Conservation (phyloP, 2,888 invertebrate species). For the Esperia sulphurella region DNA sequence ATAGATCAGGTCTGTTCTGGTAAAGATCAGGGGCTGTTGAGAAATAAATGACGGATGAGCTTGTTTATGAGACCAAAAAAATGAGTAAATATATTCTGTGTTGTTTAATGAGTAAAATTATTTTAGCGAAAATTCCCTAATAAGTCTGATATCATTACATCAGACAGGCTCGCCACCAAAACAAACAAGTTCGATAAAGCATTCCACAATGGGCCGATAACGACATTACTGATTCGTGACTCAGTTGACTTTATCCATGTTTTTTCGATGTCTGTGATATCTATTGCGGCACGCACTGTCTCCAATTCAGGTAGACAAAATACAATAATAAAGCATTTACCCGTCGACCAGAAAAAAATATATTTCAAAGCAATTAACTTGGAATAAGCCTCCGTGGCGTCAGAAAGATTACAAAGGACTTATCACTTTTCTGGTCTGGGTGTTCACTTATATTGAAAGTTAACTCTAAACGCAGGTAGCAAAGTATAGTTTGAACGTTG, state of each 20-base stretch:
- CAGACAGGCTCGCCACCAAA: constrained; percentile 31
- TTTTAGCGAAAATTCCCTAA: constrained; percentile 10
- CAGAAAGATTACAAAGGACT: constrained; percentile 74
- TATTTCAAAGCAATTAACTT: constrained; percentile 72
- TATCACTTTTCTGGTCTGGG: constrained; percentile 62
- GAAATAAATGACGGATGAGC: too few species aligned
- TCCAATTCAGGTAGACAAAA: constrained; percentile 70
- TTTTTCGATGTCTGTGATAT: constrained; percentile 45
- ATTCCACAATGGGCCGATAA: constrained; percentile 42
- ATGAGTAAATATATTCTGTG: too few species aligned
- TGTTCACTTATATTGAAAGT: constrained; percentile 15
- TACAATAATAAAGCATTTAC: constrained; percentile 69
- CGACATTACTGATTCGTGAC: constrained; percentile 45
- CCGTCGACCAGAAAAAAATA: constrained; percentile 48
- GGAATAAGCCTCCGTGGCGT: constrained; percentile 69
- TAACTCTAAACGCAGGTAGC: constrained; percentile 24
- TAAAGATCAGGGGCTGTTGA: too few species aligned
- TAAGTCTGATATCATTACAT: constrained; percentile 10
- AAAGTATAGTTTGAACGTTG: constrained; percentile 26
- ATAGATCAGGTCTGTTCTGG: too few species aligned
- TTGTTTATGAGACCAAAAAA: too few species aligned
- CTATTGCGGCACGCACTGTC: constrained; percentile 51
- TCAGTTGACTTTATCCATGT: constrained; percentile 40
- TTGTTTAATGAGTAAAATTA: not conserved
- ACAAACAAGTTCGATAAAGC: constrained; percentile 46